Conservation (phyloP, 2,113 vertebrate species). For the Psophia crepitans region DNA sequence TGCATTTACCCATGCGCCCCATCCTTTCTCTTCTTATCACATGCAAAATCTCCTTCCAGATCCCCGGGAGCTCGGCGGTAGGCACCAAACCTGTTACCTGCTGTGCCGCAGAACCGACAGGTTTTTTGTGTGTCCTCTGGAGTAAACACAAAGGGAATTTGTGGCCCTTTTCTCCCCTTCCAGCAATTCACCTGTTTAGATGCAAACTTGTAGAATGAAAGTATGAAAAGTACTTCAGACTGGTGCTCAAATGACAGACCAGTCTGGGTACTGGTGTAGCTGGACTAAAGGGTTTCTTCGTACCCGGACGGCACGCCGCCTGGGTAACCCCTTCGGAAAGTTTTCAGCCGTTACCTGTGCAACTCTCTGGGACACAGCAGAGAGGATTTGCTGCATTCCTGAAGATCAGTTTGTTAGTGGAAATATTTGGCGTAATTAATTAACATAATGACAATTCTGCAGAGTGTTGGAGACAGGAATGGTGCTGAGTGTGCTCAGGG, state of each 20-base stretch:
- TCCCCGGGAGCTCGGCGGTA: background rate
- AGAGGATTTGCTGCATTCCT: slow-evolving; percentile 6
- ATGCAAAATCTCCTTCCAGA: background rate
- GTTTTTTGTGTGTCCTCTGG: background rate
- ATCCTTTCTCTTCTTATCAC: background rate
- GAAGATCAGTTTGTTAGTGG: slow-evolving; percentile 15
- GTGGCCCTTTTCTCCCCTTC: background rate
- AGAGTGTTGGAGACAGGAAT: background rate
- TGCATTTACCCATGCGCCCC: background rate
- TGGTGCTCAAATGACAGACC: background rate
- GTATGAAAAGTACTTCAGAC: background rate
- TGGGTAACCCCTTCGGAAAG: background rate
- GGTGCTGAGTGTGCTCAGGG: background rate
- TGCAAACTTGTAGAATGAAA: background rate
- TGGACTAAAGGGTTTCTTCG: background rate
- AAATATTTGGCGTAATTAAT: slow-evolving; percentile 44
- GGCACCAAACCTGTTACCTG: background rate
- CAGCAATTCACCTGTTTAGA: background rate
- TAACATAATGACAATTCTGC: slow-evolving; percentile 36
- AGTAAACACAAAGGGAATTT: background rate
- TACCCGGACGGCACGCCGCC: background rate
- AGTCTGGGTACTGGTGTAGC: background rate
- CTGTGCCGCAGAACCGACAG: background rate
- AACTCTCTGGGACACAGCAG: background rate
- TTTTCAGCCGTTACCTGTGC: background rate